phyloP scores from a whole-genome alignment of 2,888 invertebrate genomes.

The Stramonita haemastoma region DNA sequence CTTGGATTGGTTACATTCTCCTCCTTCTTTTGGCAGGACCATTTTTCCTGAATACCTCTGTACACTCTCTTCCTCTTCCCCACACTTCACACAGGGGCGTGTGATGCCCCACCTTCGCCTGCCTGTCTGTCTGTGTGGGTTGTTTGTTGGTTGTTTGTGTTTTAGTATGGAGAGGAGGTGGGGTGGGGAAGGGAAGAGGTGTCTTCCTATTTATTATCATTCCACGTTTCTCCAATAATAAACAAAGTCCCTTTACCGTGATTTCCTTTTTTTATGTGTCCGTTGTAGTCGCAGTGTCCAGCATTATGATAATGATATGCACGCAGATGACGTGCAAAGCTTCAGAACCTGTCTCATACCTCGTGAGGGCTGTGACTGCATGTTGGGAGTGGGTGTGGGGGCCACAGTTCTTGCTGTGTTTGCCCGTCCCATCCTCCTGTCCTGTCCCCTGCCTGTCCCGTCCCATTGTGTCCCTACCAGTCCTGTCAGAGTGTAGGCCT shows the following conservation, averaged over 20 bases:
- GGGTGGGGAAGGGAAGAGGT: neutral
- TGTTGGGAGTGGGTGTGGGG: neutral
- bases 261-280: neutral
- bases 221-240: neutral
- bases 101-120: neutral
- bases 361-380: neutral
- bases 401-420: neutral
- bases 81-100: neutral
- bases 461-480: too few relatives aligned
- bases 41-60: neutral
- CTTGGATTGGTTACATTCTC: neutral
- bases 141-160: too few relatives aligned
- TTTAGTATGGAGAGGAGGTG: too few relatives aligned
- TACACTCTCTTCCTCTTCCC: neutral
- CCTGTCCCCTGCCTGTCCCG: neutral
- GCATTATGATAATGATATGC: slow-evolving; percentile 23
- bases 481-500: too few relatives aligned
- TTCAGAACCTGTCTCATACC: slow-evolving; percentile 16
- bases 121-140: too few relatives aligned
- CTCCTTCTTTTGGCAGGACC: neutral
- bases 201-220: slow-evolving; percentile 12
- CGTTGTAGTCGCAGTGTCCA: neutral
- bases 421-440: neutral
- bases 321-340: neutral
- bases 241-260: neutral